Percentiles rank a stretch among this genome's conserved stretches.
Evolutionary conservation across 2,113 vertebrate genomes (phyloP).

Genomic region (Antennarius striatus): DNA sequence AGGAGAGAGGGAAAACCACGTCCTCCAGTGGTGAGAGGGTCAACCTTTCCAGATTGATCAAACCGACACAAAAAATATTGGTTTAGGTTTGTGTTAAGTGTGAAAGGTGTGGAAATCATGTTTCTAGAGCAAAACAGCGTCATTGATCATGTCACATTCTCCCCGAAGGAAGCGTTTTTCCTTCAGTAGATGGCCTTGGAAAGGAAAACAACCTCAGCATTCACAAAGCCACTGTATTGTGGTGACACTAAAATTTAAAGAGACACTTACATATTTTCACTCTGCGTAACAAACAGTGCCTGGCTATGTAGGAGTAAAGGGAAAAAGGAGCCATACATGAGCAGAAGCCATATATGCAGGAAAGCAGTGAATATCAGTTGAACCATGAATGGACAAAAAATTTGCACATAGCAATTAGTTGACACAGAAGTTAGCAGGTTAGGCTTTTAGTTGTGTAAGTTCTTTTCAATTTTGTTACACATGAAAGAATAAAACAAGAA

Average conservation of each 20-base stretch:
- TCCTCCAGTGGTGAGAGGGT: slow-evolving; percentile 22
- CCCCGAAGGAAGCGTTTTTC: slow-evolving; percentile 35
- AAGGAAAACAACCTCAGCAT: slow-evolving; percentile 42
- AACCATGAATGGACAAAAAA: slow-evolving; percentile 11
- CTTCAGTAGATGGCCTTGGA: slow-evolving; percentile 25
- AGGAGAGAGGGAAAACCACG: slow-evolving; percentile 12
- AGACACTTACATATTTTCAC: slow-evolving; percentile 39
- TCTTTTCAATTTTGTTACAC: slow-evolving; percentile 1
- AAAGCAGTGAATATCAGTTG: too few relatives aligned
- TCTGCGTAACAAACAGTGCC: slow-evolving; percentile 50
- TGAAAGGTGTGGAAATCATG: slow-evolving; percentile 6
- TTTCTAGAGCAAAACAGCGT: slow-evolving; percentile 15
- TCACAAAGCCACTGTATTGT: slow-evolving; percentile 6
- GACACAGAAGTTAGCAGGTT: slow-evolving; percentile 25
- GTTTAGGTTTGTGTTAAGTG: too few relatives aligned
- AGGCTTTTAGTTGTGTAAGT: slow-evolving; percentile 12
- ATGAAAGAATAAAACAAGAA: slow-evolving; percentile 4
- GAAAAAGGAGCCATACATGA: slow-evolving; percentile 69
- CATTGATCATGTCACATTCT: slow-evolving; percentile 17
- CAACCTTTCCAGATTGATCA: background rate
- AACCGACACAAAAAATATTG: slow-evolving; percentile 1
- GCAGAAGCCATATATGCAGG: slow-evolving; percentile 72
- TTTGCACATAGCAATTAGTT: slow-evolving; percentile 27
- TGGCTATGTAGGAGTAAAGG: slow-evolving; percentile 56
- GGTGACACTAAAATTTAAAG: slow-evolving; percentile 46